These are phyloP conservation scores for Hydrolagus affinis DNA, from an alignment of 2,113 vertebrate genomes.

Conservation along the genomic window DNA sequence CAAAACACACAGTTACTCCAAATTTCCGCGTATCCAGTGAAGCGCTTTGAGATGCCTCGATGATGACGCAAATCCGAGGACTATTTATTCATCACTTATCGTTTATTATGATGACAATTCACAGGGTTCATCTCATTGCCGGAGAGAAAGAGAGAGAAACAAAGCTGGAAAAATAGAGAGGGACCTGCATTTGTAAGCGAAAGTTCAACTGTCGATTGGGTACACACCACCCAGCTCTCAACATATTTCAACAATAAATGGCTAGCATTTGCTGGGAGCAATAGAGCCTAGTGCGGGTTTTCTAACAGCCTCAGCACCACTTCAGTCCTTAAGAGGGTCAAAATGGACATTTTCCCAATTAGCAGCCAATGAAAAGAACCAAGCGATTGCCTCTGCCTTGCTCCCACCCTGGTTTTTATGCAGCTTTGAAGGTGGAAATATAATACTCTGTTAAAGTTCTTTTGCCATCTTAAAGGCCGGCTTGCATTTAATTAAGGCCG, in stretches of 20 bases:
- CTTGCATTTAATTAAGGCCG: conserved; percentile 15
- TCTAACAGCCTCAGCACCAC: not conserved
- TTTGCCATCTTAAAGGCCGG: not conserved
- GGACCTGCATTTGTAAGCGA: not conserved
- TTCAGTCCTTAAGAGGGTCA: not conserved
- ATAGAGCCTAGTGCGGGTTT: not conserved
- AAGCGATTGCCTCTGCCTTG: not conserved
- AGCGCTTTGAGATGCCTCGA: too few relatives aligned
- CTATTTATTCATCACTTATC: too few relatives aligned
- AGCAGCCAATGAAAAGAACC: not conserved
- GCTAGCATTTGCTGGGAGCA: not conserved
- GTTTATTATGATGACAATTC: too few relatives aligned
- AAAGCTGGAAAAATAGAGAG: too few relatives aligned
- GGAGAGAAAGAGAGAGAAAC: too few relatives aligned
- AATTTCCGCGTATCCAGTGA: too few relatives aligned
- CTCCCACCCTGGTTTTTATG: not conserved
- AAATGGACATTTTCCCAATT: not conserved
- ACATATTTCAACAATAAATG: not conserved
- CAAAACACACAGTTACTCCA: too few relatives aligned
- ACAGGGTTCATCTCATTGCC: too few relatives aligned
- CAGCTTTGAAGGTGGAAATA: too few relatives aligned
- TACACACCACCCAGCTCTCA: not conserved
- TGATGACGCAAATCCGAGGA: too few relatives aligned
- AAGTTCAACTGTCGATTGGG: not conserved
- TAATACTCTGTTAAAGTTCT: not conserved